Evolutionary conservation across 2,113 vertebrate species (phyloP).

Genomic region (Gracilinanus agilis): DNA sequence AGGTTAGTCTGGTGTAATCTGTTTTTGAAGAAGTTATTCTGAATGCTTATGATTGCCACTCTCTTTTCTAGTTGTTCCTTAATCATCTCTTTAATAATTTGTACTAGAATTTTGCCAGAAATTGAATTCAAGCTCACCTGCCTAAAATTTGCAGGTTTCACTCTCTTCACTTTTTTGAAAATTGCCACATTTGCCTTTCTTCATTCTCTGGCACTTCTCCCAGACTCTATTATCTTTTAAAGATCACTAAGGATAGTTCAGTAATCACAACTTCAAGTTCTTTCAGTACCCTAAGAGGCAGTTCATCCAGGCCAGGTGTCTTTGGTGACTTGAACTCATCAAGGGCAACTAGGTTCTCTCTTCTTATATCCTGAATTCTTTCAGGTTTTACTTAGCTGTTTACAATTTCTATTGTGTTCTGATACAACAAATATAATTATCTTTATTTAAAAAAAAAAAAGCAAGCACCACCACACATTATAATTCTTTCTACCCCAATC

Average conservation of each 20-base stretch:
- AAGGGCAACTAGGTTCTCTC: not conserved
- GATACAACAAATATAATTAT: not conserved
- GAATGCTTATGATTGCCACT: not conserved
- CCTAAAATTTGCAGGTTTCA: not conserved
- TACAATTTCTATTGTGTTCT: not conserved
- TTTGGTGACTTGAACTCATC: not conserved
- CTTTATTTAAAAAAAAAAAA: not conserved
- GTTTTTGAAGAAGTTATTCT: not conserved
- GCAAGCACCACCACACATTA: not conserved
- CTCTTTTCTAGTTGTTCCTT: not conserved
- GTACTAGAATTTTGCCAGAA: not conserved
- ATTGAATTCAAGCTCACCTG: not conserved
- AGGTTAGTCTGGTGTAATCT: not conserved
- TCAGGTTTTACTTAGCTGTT: not conserved
- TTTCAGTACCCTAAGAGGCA: not conserved
- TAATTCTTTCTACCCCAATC: not conserved
- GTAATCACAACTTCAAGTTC: not conserved
- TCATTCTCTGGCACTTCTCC: not conserved
- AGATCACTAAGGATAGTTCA: not conserved
- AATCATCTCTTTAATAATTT: not conserved
- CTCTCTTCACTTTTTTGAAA: constrained; percentile 1
- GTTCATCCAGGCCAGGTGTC: not conserved
- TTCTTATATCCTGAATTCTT: not conserved
- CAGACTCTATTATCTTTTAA: not conserved
- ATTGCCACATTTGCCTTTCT: not conserved